Conservation (phyloP, 2,797 vertebrate genomes). For the Huso huso region DNA sequence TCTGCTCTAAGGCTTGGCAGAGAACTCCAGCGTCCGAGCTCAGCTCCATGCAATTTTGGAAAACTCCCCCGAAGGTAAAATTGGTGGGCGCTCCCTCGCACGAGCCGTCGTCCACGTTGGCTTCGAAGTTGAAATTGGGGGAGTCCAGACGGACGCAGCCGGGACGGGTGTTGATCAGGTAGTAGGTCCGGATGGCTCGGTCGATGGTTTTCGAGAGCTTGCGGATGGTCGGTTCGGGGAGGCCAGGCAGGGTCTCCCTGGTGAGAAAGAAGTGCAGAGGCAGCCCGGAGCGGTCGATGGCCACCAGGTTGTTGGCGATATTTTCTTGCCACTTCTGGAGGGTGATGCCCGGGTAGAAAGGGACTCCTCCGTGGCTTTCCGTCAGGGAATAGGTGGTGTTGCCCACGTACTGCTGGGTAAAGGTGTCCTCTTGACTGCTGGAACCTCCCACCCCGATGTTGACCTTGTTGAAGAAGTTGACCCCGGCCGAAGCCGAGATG, state of each 20-base stretch:
- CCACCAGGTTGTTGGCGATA: slow-evolving; percentile 74
- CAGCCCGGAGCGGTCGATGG: slow-evolving; percentile 71
- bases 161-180: slow-evolving; percentile 68
- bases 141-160: slow-evolving; percentile 67
- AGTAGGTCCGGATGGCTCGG: slow-evolving; percentile 64
- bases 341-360: slow-evolving; percentile 82
- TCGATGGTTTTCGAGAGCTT: slow-evolving; percentile 57
- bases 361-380: slow-evolving; percentile 64
- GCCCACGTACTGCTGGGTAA: slow-evolving; percentile 55
- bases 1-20: slow-evolving; percentile 62
- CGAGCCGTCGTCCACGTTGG: slow-evolving; percentile 71
- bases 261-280: slow-evolving; percentile 70
- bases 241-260: slow-evolving; percentile 53
- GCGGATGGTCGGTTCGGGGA: slow-evolving; percentile 63
- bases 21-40: slow-evolving; percentile 35
- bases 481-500: slow-evolving; percentile 51
- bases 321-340: slow-evolving; percentile 80
- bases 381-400: slow-evolving; percentile 70
- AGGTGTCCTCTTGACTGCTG: slow-evolving; percentile 20
- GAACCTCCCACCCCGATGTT: slow-evolving; percentile 39
- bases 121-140: slow-evolving; percentile 80
- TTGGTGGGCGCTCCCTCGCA: slow-evolving; percentile 66
- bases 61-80: slow-evolving; percentile 79
- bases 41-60: slow-evolving; percentile 57
- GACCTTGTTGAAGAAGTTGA: slow-evolving; percentile 62